These are phyloP conservation scores for Caenorhabditis brenneri DNA, from an alignment of 1,140 invertebrate genomes.

Conservation along the genomic window DNA sequence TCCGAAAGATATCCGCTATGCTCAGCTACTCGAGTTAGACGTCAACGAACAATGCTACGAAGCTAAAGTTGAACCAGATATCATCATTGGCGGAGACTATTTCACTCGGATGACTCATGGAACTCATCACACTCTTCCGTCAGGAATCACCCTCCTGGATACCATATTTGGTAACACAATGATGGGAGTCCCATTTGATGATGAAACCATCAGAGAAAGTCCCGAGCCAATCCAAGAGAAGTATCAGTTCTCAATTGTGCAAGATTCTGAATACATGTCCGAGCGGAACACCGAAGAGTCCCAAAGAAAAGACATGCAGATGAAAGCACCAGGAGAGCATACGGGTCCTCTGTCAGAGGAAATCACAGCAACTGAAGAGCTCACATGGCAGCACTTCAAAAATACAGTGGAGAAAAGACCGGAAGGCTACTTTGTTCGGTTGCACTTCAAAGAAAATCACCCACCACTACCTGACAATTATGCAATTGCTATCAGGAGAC, in stretches of 20 bases:
- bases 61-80: no score
- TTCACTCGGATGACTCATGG: no score
- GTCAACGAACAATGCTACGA: no score
- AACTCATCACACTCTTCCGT: no score
- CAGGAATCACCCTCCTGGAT: no score
- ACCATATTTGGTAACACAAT: no score
- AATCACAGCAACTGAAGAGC: not conserved
- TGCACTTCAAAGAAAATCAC: slow-evolving; percentile 31
- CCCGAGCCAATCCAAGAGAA: no score
- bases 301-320: not conserved
- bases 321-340: not conserved
- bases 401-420: slow-evolving; percentile 8
- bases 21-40: no score
- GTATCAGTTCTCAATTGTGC: not conserved
- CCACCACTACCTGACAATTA: slow-evolving; percentile 6
- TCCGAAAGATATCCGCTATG: no score
- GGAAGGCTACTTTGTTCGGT: not conserved
- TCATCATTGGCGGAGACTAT: no score
- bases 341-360: not conserved
- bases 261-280: not conserved
- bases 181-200: no score
- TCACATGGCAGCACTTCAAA: not conserved
- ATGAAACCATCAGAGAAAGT: no score
- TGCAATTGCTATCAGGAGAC: slow-evolving; percentile 12
- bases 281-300: not conserved